Base-by-base conservation (phyloP, 2,888 invertebrate genomes). In the Cantharis lateralis region DNA sequence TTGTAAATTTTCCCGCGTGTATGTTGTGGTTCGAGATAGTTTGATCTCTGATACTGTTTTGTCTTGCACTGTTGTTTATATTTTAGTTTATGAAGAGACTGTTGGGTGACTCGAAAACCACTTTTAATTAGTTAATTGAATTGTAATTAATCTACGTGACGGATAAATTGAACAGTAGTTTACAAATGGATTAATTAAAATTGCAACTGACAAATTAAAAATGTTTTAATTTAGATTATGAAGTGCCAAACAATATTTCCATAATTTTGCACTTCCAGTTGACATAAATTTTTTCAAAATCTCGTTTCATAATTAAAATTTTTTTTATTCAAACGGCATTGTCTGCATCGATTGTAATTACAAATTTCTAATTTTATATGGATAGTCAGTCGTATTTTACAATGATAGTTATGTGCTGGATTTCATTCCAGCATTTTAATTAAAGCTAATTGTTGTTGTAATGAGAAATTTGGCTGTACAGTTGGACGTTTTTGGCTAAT, bases 21-120 rank as follows among this genome's bases (percentile, higher is more conserved):
- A 66, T 70, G 70, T 70, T 62, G 24, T 28, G 48, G 64, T 68
- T 73, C 75, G 83, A 83, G 82, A 83, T 83, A 78, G 76, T 70
- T 80, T 84, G 85, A 85, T 85, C 85, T 85, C 85, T 84, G 78
- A 80, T 82, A 80, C 83, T 84, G 83, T 83, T 81, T 84, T 84
- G 82, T 83, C 83, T 82, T 83, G 84, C 85, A 84, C 83, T 83
- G 82, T 83, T 83, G 82, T 83, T 78, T 72, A 71, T 76, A 75
- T 70, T 16, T 66, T 66, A 66, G 18, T 66, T 66, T 48, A 48
- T 48, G 48, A 48, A 48, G 48, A 48, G 48, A 48, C 48, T 48
- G 70, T 62, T 70, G 48, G 15, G 20, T 16, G n/a, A 15, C 11
- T 13, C 32, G 11, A 18, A 18, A 16, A 18, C 7, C 64, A 18